These are phyloP conservation scores for Xiphophorus hellerii DNA, from an alignment of 2,113 vertebrate species.

Conservation along the genomic window DNA sequence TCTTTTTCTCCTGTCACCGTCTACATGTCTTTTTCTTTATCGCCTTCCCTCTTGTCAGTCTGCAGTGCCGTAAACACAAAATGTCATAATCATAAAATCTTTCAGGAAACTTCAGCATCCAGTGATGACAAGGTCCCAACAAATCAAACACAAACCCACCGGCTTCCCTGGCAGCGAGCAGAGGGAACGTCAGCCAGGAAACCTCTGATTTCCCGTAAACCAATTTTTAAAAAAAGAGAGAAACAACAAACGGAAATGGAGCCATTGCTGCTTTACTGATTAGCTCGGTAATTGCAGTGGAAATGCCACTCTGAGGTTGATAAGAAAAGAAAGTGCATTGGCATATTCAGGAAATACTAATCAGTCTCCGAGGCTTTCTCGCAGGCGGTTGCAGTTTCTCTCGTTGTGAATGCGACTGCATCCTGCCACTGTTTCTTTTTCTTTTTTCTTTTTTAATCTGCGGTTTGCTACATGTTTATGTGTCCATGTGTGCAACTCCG, in stretches of 20 bases:
- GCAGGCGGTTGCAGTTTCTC: constrained; percentile 23
- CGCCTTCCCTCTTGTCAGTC: constrained; percentile 18
- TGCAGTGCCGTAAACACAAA: constrained; percentile 34
- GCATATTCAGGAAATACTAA: constrained; percentile 69
- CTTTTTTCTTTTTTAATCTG: constrained; percentile 27
- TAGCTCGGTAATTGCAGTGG: constrained; percentile 55
- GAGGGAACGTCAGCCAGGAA: constrained; percentile 8
- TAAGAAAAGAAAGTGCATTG: constrained; percentile 48
- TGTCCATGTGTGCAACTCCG: constrained; percentile 12
- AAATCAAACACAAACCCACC: constrained; percentile 33
- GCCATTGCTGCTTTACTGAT: constrained; percentile 53
- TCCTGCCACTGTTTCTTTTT: constrained; percentile 7
- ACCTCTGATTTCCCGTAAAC: constrained; percentile 31
- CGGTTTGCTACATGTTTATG: constrained; percentile 11
- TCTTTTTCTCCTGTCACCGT: constrained; percentile 2
- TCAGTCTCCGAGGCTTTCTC: constrained; percentile 52
- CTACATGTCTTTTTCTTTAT: constrained; percentile 41
- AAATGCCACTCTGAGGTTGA: constrained; percentile 58
- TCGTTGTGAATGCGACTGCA: constrained; percentile 38
- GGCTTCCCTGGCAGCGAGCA: neutral
- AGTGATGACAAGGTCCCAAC: constrained; percentile 16
- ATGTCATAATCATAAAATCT: constrained; percentile 57
- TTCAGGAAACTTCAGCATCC: constrained; percentile 40
- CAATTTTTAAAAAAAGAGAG: constrained; percentile 6
- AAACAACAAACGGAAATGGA: constrained; percentile 28